Percentiles rank a stretch among this genome's conserved stretches.
phyloP scores from a whole-genome alignment of 1,140 invertebrate species.

The Campodea augens region DNA sequence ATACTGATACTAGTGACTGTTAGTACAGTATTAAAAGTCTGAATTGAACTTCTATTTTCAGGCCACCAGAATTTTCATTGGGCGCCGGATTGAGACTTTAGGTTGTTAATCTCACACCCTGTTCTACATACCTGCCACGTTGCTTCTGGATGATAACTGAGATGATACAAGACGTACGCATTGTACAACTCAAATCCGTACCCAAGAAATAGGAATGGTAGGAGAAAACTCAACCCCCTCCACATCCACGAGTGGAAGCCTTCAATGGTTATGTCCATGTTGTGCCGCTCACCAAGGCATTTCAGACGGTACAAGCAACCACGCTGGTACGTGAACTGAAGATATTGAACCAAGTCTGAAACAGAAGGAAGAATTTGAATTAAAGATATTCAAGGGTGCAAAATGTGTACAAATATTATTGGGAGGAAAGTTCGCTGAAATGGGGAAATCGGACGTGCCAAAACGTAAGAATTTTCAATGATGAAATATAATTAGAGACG shows the following conservation, averaged over 20 bases:
- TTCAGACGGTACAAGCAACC: constrained; percentile 88
- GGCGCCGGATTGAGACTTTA: too few species aligned
- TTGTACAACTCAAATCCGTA: constrained; percentile 93
- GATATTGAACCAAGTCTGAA: constrained; percentile 58
- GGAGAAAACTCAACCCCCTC: constrained; percentile 82
- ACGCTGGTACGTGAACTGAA: constrained; percentile 92
- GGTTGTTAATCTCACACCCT: too few species aligned
- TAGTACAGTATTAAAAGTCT: too few species aligned
- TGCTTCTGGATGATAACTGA: constrained; percentile 53
- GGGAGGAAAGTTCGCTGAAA: too few species aligned
- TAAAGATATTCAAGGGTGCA: constrained; percentile 23
- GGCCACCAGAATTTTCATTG: too few species aligned
- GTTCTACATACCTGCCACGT: constrained; percentile 86
- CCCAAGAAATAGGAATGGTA: constrained; percentile 87
- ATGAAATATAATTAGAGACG: too few species aligned
- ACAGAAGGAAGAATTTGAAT: constrained; percentile 22
- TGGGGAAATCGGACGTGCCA: too few species aligned
- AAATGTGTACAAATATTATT: too few species aligned
- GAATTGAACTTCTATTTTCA: too few species aligned
- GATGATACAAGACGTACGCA: constrained; percentile 63
- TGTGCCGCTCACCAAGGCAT: constrained; percentile 82
- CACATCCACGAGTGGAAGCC: constrained; percentile 99
- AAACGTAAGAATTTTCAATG: constrained; percentile 2
- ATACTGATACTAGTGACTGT: too few species aligned
- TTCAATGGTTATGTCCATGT: constrained; percentile 99